Base-by-base conservation (phyloP, 2,797 vertebrate genomes). In the Spondyliosoma cantharus region DNA sequence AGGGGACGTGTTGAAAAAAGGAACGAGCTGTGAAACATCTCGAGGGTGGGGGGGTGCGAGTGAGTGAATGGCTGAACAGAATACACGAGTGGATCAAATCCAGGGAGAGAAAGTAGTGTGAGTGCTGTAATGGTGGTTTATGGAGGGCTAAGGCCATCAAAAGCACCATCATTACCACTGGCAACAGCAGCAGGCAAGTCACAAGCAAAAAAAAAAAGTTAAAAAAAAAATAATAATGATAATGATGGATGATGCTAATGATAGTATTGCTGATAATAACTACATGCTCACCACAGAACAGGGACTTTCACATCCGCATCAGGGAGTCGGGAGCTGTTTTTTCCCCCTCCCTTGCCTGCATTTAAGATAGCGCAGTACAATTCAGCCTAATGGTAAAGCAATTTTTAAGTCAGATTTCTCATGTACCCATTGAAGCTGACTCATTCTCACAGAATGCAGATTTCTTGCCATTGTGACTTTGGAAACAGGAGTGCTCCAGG, bases 131-230 rank as follows among this genome's bases (percentile, higher is more conserved):
- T 93, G 90, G 90, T 63, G 45, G 81, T 74, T 85, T 74, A 61
- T 71, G 53, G 70, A 85, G 85, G 86, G 80, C 88, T 90, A 86
- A 87, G 72, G 77, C 77, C 85, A 86, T 88, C 90, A 86, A 25
- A 87, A 86, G 81, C 63, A 85, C 74, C 71, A 67, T 93, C 92
- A 94, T 95, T 94, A 93, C 76, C 74, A 71, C 81, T 72, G 64
- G 63, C 48, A 85, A 77, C 75, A 84, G 78, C 76, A 78, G 87
- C 63, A 84, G 59, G 69, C 71, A 82, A 82, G 65, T 29, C 54
- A 65, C 17, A 11, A 22, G 59, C 20, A 45, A 50, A 67, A 78
- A 49, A 49, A 71, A 48, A 2, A 56, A 29, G 14, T 2, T 13
- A 37, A 54, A 74, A 45, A 54, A 77, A 24, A 43, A 48, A 71